Percentiles rank a stretch among this genome's conserved stretches.
These are phyloP conservation scores for Takifugu ocellatus DNA, from an alignment of 2,797 vertebrate species.

Conservation along the genomic window DNA sequence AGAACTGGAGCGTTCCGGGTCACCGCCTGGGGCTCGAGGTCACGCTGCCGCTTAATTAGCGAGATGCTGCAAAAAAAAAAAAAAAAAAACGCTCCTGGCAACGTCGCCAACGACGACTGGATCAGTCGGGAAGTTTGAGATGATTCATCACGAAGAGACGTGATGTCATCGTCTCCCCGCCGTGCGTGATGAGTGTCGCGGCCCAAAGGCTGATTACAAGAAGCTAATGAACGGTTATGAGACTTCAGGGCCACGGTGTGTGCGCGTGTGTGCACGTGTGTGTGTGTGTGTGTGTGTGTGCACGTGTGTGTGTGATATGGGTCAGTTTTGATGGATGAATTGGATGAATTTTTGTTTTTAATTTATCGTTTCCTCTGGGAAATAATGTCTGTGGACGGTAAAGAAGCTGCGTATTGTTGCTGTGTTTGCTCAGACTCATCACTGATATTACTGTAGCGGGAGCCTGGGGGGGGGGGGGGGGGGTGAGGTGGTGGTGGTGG, in stretches of 20 bases:
- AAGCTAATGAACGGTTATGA: conserved; percentile 41
- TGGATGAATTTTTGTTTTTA: conserved; percentile 42
- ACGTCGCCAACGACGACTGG: conserved; percentile 15
- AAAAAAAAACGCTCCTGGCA: conserved; percentile 26
- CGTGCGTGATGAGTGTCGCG: conserved; percentile 12
- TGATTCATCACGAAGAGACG: conserved; percentile 28
- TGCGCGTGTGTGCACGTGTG: too few relatives aligned
- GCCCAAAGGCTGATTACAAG: conserved; percentile 32
- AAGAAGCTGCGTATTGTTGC: conserved; percentile 60
- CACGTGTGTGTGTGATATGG: conserved; percentile 20
- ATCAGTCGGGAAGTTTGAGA: conserved; percentile 19
- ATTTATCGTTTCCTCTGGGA: conserved; percentile 62
- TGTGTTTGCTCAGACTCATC: conserved; percentile 65
- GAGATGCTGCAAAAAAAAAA: conserved; percentile 3
- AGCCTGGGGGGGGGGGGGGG: background rate
- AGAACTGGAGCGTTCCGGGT: conserved; percentile 10
- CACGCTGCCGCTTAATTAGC: conserved; percentile 46
- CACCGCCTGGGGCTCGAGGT: conserved; percentile 41
- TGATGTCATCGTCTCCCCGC: conserved; percentile 16
- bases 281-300: background rate
- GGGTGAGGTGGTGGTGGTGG: too few relatives aligned
- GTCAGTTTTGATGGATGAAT: conserved; percentile 53
- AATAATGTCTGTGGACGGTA: conserved; percentile 60
- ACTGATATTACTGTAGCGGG: conserved; percentile 59
- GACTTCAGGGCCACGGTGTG: background rate